Evolutionary conservation across 2,797 vertebrate genomes (phyloP).

Genomic region (Danio albolineatus): DNA sequence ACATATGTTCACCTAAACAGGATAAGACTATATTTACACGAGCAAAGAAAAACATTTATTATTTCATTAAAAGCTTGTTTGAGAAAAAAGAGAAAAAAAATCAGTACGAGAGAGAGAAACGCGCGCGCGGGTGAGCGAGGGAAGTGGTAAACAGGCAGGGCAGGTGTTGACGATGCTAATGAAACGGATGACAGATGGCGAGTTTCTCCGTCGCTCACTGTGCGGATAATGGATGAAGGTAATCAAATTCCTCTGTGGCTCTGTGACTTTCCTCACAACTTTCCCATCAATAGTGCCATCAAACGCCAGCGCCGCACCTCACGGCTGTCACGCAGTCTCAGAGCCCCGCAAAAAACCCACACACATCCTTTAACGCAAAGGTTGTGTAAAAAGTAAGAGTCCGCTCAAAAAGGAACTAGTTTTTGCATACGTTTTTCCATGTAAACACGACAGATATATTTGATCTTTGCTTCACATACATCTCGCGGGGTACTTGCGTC

Average conservation of each 20-base stretch:
- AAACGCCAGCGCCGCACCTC: slow-evolving; percentile 70
- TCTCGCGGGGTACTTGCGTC: background rate
- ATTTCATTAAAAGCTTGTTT: slow-evolving; percentile 86
- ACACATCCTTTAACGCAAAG: background rate
- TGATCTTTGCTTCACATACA: background rate
- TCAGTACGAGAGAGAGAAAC: slow-evolving; percentile 24
- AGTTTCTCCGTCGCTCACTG: slow-evolving; percentile 95
- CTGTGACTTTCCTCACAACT: slow-evolving; percentile 98
- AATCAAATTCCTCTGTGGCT: slow-evolving; percentile 99
- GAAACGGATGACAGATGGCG: slow-evolving; percentile 99
- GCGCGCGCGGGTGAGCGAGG: slow-evolving; percentile 71
- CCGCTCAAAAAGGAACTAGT: background rate
- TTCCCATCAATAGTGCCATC: slow-evolving; percentile 86
- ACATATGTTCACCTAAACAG: slow-evolving; percentile 46
- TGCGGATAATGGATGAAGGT: slow-evolving; percentile 99
- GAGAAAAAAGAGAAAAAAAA: slow-evolving; percentile 65
- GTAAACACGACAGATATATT: slow-evolving; percentile 5
- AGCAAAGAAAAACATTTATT: slow-evolving; percentile 85
- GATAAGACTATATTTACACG: slow-evolving; percentile 59
- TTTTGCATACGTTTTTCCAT: slow-evolving; percentile 7
- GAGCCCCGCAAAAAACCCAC: slow-evolving; percentile 11
- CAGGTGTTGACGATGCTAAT: slow-evolving; percentile 99
- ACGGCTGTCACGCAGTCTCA: slow-evolving; percentile 45
- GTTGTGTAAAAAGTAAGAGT: background rate
- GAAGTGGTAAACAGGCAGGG: slow-evolving; percentile 95